A percentile compares a stretch with the other conserved stretches of the same genome.
phyloP scores from a whole-genome alignment of 1,140 invertebrate species.

The Maniola jurtina region DNA sequence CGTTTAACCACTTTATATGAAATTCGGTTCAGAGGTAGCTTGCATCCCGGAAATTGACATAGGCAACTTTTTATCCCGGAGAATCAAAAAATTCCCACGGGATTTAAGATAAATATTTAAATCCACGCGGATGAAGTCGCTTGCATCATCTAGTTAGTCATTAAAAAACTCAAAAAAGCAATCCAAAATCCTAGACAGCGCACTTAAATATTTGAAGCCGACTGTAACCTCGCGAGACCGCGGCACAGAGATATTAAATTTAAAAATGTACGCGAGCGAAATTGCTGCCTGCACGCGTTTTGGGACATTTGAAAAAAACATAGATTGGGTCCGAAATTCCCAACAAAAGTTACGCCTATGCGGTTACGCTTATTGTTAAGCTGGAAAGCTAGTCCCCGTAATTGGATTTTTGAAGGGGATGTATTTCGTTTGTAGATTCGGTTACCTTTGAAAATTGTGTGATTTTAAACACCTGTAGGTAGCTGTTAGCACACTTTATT shows the following conservation, averaged over 20 bases:
- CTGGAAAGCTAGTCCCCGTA: slow-evolving; percentile 9
- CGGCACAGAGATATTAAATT: slow-evolving; percentile 41
- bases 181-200: background rate
- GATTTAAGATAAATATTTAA: no score
- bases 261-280: slow-evolving; percentile 54
- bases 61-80: no score
- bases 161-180: no score
- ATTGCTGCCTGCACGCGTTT: slow-evolving; percentile 36
- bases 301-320: slow-evolving; percentile 28
- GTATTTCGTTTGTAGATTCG: slow-evolving; percentile 2
- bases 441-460: background rate
- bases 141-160: no score
- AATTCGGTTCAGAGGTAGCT: no score
- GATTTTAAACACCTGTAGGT: background rate
- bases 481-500: no score
- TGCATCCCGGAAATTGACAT: no score
- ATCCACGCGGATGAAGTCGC: no score
- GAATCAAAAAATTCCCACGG: no score
- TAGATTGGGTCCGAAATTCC: slow-evolving; percentile 21
- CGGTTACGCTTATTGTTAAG: slow-evolving; percentile 22
- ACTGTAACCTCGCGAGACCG: slow-evolving; percentile 21
- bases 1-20: no score
- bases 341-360: slow-evolving; percentile 16
- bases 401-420: slow-evolving; percentile 20
- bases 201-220: background rate